phyloP scores from a whole-genome alignment of 2,113 vertebrate species.

The Clarias magur region DNA sequence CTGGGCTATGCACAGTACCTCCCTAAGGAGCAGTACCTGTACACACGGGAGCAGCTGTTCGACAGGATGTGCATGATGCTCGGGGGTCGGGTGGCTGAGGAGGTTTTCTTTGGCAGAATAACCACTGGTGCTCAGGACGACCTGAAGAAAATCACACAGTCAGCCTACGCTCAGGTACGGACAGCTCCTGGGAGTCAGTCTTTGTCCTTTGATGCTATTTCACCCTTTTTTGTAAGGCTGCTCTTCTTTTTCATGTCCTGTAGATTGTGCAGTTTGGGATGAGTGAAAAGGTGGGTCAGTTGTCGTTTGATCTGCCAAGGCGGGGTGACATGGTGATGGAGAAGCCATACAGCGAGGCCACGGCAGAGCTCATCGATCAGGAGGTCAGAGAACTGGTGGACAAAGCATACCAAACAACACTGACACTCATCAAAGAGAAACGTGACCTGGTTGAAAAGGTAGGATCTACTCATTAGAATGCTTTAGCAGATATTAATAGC shows the following conservation, averaged over 20 bases:
- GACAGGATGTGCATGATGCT: constrained; percentile 72
- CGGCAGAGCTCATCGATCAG: constrained; percentile 74
- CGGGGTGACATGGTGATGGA: constrained; percentile 62
- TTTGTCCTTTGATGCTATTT: not conserved
- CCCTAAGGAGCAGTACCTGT: constrained; percentile 69
- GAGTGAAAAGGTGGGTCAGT: constrained; percentile 72
- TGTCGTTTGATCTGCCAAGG: constrained; percentile 66
- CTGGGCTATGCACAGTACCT: constrained; percentile 68
- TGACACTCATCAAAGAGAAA: constrained; percentile 64
- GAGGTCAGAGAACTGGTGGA: constrained; percentile 74
- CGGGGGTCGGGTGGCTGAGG: constrained; percentile 69
- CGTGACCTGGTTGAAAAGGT: constrained; percentile 64
- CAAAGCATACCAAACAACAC: constrained; percentile 62
- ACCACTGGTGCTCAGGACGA: constrained; percentile 71
- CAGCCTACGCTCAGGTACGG: constrained; percentile 69
- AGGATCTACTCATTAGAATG: not conserved
- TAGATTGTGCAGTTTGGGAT: constrained; percentile 73
- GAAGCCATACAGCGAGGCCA: constrained; percentile 69
- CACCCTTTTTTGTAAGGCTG: not conserved
- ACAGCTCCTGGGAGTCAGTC: not conserved
- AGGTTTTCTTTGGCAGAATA: constrained; percentile 69
- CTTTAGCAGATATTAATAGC: not conserved
- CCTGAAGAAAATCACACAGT: constrained; percentile 70
- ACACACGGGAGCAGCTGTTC: constrained; percentile 68
- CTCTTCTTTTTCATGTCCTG: not conserved